A percentile compares a stretch with the other conserved stretches of the same genome.
These are phyloP conservation scores for Diarsia rubi DNA, from an alignment of 2,888 invertebrate species.

Conservation along the genomic window DNA sequence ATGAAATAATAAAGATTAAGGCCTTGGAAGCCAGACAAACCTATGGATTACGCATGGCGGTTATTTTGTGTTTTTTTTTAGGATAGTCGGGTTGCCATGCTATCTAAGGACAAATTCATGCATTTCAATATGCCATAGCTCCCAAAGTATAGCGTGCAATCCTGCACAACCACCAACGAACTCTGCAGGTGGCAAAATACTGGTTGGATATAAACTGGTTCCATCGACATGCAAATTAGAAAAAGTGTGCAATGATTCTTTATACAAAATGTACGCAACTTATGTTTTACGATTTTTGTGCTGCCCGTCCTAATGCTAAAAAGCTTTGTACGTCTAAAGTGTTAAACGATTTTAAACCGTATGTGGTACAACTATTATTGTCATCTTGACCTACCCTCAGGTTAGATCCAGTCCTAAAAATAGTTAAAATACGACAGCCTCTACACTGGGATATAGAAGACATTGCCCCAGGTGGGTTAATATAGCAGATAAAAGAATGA, in stretches of 20 bases:
- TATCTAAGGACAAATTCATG: background rate
- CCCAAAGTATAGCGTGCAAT: background rate
- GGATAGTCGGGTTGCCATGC: background rate
- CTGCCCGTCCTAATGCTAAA: background rate
- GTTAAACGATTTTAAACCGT: conserved; percentile 4
- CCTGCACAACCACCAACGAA: background rate
- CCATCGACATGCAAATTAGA: background rate
- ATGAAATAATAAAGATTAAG: background rate
- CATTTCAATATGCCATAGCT: background rate
- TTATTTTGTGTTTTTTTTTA: background rate
- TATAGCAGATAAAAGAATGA: background rate
- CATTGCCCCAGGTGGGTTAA: background rate
- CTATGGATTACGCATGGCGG: background rate
- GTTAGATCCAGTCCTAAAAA: background rate
- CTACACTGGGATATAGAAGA: background rate
- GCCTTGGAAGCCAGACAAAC: background rate
- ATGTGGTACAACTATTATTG: background rate
- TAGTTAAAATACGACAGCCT: background rate
- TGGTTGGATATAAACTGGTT: background rate
- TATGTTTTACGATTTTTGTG: background rate
- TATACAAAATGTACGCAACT: background rate
- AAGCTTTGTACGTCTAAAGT: background rate
- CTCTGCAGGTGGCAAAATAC: background rate
- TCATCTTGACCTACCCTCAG: background rate
- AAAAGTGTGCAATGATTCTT: background rate